Evolutionary conservation across 1,140 invertebrate genomes (phyloP).

Genomic region (Arion vulgaris): DNA sequence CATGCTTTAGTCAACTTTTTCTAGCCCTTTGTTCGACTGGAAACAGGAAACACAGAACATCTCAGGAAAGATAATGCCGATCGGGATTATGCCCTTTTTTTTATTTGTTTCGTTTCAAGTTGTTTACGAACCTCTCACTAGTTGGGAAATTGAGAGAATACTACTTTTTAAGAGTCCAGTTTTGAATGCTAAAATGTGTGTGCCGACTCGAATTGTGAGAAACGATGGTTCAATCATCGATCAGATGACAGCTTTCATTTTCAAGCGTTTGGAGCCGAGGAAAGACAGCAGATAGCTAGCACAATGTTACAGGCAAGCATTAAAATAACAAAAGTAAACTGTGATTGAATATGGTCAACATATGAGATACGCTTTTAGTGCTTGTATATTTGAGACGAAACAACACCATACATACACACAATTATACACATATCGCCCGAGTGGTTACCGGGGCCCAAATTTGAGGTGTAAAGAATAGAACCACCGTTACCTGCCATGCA

Average conservation of each 20-base stretch:
- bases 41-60: neutral
- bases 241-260: neutral
- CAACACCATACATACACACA: no score
- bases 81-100: no score
- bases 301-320: neutral
- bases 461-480: no score
- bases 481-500: no score
- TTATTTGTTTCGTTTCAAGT: no score
- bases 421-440: no score
- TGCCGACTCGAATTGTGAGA: neutral
- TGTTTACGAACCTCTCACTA: neutral
- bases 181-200: slow-evolving; percentile 1
- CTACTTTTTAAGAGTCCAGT: neutral
- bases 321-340: no score
- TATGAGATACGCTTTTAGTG: no score
- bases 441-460: no score
- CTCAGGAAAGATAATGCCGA: neutral
- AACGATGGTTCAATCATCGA: neutral
- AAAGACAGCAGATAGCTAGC: neutral
- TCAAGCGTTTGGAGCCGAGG: neutral
- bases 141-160: neutral
- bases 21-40: neutral
- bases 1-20: neutral
- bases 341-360: no score
- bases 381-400: no score